A percentile compares a stretch with the other conserved stretches of the same genome.
Conservation (phyloP, 2,888 invertebrate genomes). For the Oligia fasciuncula region DNA sequence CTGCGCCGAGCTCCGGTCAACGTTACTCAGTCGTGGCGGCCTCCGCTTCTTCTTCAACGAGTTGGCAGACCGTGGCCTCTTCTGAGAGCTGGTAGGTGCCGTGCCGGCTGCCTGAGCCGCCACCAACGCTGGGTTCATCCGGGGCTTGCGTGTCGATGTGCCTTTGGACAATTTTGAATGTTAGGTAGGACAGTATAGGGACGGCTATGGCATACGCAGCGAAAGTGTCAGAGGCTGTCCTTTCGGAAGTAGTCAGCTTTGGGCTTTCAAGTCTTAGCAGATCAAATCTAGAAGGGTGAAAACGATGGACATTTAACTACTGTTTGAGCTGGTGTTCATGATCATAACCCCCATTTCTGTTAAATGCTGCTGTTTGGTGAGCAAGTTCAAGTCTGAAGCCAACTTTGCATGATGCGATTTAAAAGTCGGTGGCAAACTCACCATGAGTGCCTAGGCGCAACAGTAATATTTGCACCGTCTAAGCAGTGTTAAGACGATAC, state of each 20-base stretch:
- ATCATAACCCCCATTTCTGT: not conserved
- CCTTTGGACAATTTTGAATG: constrained; percentile 86
- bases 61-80: constrained; percentile 89
- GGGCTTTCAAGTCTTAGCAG: not conserved
- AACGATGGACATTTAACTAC: not conserved
- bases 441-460: not conserved
- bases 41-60: constrained; percentile 90
- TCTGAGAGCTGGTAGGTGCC: constrained; percentile 87
- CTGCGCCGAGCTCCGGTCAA: constrained; percentile 97
- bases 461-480: not conserved
- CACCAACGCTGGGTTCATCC: constrained; percentile 98
- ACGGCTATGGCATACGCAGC: not conserved
- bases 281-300: not conserved
- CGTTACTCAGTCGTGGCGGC: constrained; percentile 96
- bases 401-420: not conserved
- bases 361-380: not conserved
- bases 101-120: constrained; percentile 96
- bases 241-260: not conserved
- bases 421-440: not conserved
- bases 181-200: not conserved
- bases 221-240: not conserved
- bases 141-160: constrained; percentile 97
- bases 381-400: no score
- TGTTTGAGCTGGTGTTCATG: not conserved
- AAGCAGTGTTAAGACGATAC: not conserved